A percentile compares a stretch with the other conserved stretches of the same genome.
Conservation (phyloP, 2,797 vertebrate species). For the Acomys russatus region DNA sequence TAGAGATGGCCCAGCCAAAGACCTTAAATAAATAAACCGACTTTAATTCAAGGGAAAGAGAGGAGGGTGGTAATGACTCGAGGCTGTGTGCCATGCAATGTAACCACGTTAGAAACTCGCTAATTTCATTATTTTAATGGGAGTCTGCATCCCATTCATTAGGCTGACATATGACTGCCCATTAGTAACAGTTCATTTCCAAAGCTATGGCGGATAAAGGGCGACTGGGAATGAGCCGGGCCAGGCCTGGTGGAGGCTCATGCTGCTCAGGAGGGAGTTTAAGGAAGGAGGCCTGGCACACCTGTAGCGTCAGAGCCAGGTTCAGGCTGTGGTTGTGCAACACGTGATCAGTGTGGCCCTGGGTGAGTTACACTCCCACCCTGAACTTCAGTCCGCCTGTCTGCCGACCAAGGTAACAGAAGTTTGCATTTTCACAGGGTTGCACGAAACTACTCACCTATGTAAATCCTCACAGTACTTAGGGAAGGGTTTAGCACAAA, state of each 20-base stretch:
- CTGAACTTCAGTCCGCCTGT: not conserved
- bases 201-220: constrained; percentile 87
- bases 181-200: constrained; percentile 90
- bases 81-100: constrained; percentile 80
- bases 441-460: not conserved
- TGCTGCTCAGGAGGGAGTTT: constrained; percentile 62
- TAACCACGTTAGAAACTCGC: constrained; percentile 87
- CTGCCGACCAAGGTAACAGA: not conserved
- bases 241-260: constrained; percentile 71
- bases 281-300: not conserved
- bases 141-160: constrained; percentile 88
- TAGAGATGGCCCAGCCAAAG: constrained; percentile 82
- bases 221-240: constrained; percentile 89
- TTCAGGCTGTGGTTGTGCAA: not conserved
- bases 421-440: not conserved
- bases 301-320: not conserved
- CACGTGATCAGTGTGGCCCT: not conserved
- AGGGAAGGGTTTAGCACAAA: not conserved
- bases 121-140: constrained; percentile 90
- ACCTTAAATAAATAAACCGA: constrained; percentile 87
- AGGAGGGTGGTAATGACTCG: constrained; percentile 85
- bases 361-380: not conserved
- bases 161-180: constrained; percentile 88
- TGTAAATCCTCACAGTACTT: not conserved
- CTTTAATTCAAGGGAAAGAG: constrained; percentile 80